A percentile compares a stretch with the other conserved stretches of the same genome.
phyloP scores from a whole-genome alignment of 2,113 vertebrate species.

The Vireo altiloquus region DNA sequence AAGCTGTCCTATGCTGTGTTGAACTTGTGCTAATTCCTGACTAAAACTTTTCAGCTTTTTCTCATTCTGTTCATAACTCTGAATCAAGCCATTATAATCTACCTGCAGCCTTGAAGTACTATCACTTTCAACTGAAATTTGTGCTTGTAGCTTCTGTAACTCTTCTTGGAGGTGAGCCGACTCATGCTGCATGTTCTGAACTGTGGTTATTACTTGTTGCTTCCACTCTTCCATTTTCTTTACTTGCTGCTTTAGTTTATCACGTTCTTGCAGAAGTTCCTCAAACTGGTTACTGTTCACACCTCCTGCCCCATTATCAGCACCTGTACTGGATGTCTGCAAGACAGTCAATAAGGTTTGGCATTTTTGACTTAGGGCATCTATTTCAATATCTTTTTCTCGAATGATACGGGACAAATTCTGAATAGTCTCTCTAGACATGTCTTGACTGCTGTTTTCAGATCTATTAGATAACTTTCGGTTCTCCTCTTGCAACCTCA shows the following conservation, averaged over 20 bases:
- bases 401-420: constrained; percentile 96
- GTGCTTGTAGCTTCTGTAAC: constrained; percentile 86
- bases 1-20: constrained; percentile 89
- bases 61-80: constrained; percentile 93
- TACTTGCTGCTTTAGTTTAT: constrained; percentile 92
- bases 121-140: constrained; percentile 85
- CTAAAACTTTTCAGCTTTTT: constrained; percentile 83
- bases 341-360: constrained; percentile 91
- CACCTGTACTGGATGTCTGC: constrained; percentile 75
- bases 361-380: constrained; percentile 94
- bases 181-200: constrained; percentile 98
- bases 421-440: constrained; percentile 96
- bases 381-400: constrained; percentile 98
- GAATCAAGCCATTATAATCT: constrained; percentile 91
- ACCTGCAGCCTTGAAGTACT: constrained; percentile 86
- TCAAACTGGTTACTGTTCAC: constrained; percentile 97
- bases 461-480: constrained; percentile 78
- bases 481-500: constrained; percentile 92
- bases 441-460: constrained; percentile 90
- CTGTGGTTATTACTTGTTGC: constrained; percentile 94
- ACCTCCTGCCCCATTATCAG: constrained; percentile 68
- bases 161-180: constrained; percentile 94
- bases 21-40: constrained; percentile 88
- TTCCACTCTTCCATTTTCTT: constrained; percentile 99
- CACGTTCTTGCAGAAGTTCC: constrained; percentile 91